phyloP scores from a whole-genome alignment of 1,140 invertebrate genomes.

The Pemphigus obesinymphae region DNA sequence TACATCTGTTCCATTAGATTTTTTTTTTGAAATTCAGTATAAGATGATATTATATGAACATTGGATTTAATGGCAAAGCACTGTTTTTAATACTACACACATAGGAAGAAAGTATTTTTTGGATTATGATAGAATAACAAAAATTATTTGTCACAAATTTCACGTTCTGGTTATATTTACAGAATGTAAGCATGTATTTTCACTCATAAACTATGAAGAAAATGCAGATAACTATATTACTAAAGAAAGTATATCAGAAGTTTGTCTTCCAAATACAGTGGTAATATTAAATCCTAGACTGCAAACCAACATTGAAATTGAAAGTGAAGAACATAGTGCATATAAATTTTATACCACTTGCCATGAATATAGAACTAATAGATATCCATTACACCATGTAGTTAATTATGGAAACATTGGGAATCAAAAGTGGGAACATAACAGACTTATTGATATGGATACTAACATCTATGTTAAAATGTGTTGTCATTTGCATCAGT shows the following conservation, averaged over 20 bases:
- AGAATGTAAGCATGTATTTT: neutral
- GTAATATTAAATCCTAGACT: neutral
- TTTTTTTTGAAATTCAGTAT: neutral
- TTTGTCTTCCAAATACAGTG: neutral
- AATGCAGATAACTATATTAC: neutral
- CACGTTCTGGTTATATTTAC: neutral
- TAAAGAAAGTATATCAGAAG: neutral
- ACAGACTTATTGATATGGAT: slow-evolving; percentile 10
- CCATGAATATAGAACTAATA: neutral
- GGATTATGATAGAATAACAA: neutral
- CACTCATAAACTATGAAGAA: neutral
- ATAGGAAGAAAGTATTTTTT: neutral
- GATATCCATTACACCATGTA: neutral
- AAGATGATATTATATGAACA: neutral
- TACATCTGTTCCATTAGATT: neutral
- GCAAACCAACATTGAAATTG: neutral
- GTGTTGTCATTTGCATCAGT: neutral
- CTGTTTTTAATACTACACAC: neutral
- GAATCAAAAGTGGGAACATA: too few relatives aligned
- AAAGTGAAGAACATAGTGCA: neutral
- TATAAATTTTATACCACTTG: neutral
- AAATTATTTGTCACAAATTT: neutral
- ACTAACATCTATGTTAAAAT: neutral
- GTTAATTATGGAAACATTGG: too few relatives aligned
- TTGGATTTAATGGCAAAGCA: neutral